A percentile compares a stretch with the other conserved stretches of the same genome.
phyloP scores from a whole-genome alignment of 2,888 invertebrate species.

The Marasmarcha lunaedactyla region DNA sequence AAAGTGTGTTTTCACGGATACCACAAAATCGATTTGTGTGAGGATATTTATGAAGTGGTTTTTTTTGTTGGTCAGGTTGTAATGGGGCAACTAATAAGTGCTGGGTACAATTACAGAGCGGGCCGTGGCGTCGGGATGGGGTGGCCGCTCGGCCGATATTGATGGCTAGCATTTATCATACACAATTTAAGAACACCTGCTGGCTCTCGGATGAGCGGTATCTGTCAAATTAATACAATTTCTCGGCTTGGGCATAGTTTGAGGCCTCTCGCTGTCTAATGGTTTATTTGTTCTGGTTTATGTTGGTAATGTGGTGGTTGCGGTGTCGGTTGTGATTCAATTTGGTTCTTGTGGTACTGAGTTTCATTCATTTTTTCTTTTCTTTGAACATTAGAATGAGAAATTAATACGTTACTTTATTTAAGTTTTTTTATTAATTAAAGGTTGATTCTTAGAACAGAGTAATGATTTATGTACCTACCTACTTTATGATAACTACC shows the following conservation, averaged over 20 bases:
- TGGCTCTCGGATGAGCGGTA: conserved; percentile 45
- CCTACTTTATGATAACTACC: no score
- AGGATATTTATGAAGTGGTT: neutral
- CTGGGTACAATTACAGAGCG: conserved; percentile 1
- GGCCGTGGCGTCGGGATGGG: conserved; percentile 28
- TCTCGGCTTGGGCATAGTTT: neutral
- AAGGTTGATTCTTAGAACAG: no score
- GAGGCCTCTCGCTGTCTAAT: neutral
- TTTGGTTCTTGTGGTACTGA: conserved; percentile 6
- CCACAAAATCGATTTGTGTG: no score
- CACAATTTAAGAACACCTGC: conserved; percentile 62
- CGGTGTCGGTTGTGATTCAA: conserved; percentile 7
- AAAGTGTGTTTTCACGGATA: no score
- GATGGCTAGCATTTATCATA: conserved; percentile 61
- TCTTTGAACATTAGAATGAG: no score
- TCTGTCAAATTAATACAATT: conserved; percentile 48
- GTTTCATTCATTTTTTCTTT: conserved; percentile 2
- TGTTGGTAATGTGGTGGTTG: neutral
- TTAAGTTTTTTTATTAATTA: no score
- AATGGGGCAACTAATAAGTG: conserved; percentile 21
- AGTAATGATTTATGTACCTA: no score
- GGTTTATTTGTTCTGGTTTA: conserved; percentile 7
- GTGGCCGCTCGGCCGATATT: conserved; percentile 36
- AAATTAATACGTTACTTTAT: no score
- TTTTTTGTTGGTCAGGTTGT: conserved; percentile 14